These are phyloP conservation scores for Eriocheir sinensis DNA, from an alignment of 1,140 invertebrate genomes.

Conservation along the genomic window DNA sequence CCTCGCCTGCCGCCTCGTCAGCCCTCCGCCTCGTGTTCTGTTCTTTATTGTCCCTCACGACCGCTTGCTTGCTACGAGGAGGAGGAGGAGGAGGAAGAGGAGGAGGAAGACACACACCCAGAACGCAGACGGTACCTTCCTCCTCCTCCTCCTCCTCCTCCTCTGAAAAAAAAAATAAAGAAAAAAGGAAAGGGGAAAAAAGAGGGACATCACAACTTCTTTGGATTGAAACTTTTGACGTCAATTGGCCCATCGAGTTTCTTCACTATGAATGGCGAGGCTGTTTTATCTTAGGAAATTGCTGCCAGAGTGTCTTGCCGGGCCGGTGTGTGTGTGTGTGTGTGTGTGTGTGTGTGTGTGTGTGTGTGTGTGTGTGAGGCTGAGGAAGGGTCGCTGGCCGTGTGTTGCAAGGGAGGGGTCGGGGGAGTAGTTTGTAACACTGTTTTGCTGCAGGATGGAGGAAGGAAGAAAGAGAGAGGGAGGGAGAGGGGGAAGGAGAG, in stretches of 20 bases:
- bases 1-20: neutral
- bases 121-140: neutral
- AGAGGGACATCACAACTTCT: neutral
- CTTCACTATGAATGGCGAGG: neutral
- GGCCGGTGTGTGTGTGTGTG: neutral
- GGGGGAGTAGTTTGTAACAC: no score
- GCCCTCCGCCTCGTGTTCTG: neutral
- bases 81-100: neutral
- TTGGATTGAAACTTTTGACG: neutral
- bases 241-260: neutral
- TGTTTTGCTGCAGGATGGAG: no score
- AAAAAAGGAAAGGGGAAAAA: neutral
- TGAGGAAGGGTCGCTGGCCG: no score
- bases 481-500: neutral
- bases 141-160: no score
- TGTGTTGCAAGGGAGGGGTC: no score
- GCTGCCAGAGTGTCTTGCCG: neutral
- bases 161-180: neutral
- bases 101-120: neutral
- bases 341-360: conserved; percentile 22
- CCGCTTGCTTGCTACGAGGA: no score
- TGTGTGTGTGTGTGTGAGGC: neutral
- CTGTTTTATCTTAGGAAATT: neutral
- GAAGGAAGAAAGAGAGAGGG: neutral
- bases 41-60: neutral